Percentiles rank a stretch among this genome's conserved stretches.
Conservation (phyloP, 1,140 invertebrate genomes). For the Cyphomyrmex costatus region DNA sequence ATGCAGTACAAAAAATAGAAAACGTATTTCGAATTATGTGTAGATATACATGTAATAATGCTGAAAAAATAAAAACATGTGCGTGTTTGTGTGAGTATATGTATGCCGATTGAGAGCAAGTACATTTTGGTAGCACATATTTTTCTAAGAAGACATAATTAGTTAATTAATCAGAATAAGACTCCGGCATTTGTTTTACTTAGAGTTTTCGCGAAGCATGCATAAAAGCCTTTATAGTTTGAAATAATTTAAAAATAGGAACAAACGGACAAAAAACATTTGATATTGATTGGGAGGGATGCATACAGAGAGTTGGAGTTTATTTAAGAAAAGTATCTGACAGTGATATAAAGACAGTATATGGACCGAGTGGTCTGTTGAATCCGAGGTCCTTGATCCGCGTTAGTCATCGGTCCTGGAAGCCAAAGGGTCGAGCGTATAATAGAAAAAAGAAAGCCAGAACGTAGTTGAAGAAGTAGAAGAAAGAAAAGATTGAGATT, state of each 20-base stretch:
- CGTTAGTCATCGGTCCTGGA: conserved; percentile 40
- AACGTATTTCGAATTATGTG: too few species aligned
- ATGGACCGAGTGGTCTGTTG: conserved; percentile 5
- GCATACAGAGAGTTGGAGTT: not conserved
- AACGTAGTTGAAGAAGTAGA: not conserved
- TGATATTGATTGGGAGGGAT: not conserved
- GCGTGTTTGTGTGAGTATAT: too few species aligned
- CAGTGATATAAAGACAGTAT: conserved; percentile 1
- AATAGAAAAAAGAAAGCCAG: conserved; percentile 56
- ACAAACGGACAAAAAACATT: not conserved
- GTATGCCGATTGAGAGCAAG: too few species aligned
- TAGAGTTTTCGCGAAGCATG: not conserved
- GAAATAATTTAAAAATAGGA: not conserved
- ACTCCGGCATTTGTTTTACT: not conserved
- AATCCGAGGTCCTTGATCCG: conserved; percentile 23
- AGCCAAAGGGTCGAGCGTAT: conserved; percentile 35
- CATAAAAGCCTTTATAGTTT: not conserved
- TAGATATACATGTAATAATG: too few species aligned
- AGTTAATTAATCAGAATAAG: not conserved
- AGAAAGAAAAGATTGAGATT: conserved; percentile 31
- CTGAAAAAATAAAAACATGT: too few species aligned
- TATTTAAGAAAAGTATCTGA: conserved; percentile 2
- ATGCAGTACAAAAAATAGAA: too few species aligned
- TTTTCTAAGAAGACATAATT: too few species aligned
- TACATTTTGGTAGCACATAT: too few species aligned